Base-by-base conservation (phyloP, 2,113 vertebrate genomes). In the Indicator maculatus region DNA sequence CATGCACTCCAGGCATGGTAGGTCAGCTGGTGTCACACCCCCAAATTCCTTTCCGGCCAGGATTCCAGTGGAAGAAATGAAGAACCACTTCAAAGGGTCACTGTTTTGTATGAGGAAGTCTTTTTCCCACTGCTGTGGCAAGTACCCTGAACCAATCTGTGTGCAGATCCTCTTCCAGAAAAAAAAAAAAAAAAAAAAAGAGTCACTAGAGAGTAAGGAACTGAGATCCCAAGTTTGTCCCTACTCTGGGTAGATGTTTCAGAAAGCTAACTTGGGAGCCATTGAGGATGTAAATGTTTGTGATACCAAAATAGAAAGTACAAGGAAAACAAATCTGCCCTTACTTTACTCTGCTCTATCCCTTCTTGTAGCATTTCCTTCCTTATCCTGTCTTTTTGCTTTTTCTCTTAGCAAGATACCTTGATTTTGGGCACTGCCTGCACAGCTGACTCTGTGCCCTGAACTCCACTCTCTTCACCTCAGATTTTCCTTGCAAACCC, bases 61-160 rank as follows among this genome's bases (percentile, higher is more conserved):
- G n/a, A 61, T 90, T 93, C 53, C 70, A 75, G 30, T 39, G 36
- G 56, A 26, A 86, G 18, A 30, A 90, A 72, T 69, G 50, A 84
- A 55, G 30, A 95, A 84, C 72, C 79, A 93, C 75, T 91, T 93
- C 63, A 94, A 94, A 89, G 71, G 30, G 7, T 16, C 66, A 79
- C 24, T 82, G 61, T 17, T 73, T 74, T 72, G 3, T 36, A 44
- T 67, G 27, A 92, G 19, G 18, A 90, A 4, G 9, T 41, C 30
- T 79, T 71, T 81, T 82, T 72, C 27, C 59, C 30, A 87, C 24
- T 80, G 30, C 47, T 90, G 26, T 33, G n/a, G 69, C 39, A 70
- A 60, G 23, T 33, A 30, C 33, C 21, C 13, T 47, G 16, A 44
- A 86, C 41, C 33, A 86, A 81, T 53, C 6, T 74, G 2, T 15